Base-by-base conservation (phyloP, 2,888 invertebrate genomes). In the Megalurothrips usitatus region DNA sequence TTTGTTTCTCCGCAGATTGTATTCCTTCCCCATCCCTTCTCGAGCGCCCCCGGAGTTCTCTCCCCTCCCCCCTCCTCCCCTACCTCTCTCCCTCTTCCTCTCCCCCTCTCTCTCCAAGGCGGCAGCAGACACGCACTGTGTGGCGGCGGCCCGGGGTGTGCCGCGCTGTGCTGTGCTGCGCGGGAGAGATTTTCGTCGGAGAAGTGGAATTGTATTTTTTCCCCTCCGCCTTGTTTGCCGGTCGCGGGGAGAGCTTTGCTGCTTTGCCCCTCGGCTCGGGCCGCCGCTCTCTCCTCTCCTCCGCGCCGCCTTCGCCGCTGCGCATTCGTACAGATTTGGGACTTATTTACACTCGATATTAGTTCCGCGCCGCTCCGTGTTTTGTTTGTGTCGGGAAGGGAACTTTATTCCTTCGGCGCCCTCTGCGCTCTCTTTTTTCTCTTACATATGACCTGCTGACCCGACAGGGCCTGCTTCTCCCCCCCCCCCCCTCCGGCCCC, bases 301-400 rank as follows among this genome's bases (percentile, higher is more conserved):
- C 17, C 3, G 11, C 52, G 11, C 52, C 17, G 14, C 17, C 52
- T 75, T 68, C 68, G 23, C 68, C 26, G 23, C 68, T 26, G n/a
- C 68, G 68, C 23, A 75, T 75, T 75, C 68, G 68, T 26, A 23
- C 68, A 75, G 68, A 75, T 75, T 75, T 75, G 68, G 23, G 68
- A 75, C 68, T 26, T 75, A 75, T 75, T 75, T 75, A 75, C 68
- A 75, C 68, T 75, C 68, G 68, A 75, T 75, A 75, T 75, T 75
- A 75, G 68, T 75, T 75, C 26, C 12, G 6, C 14, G 58, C 19
- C 19, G 11, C 52, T 6, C 19, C 58, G 17, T 58, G 58, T 58
- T 58, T 58, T 43, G 34, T 43, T 43, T 43, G 58, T 58, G 58
- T 6, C 58, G 34, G n/a, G n/a, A n/a, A n/a, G n/a, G n/a, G n/a